Evolutionary conservation across 2,888 invertebrate genomes (phyloP).

Genomic region (Stenotaenia linearis): DNA sequence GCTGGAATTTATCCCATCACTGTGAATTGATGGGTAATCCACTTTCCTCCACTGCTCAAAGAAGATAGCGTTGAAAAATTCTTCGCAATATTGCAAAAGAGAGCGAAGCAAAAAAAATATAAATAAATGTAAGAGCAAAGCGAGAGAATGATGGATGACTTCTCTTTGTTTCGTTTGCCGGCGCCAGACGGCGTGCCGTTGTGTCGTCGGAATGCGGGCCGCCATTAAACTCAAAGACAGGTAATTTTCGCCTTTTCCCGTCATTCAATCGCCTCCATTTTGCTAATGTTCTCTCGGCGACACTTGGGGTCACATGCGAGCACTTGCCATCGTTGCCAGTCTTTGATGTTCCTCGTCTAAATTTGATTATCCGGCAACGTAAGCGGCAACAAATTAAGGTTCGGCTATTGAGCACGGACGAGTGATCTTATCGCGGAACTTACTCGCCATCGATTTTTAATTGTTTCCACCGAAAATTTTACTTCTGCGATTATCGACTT

Average conservation of each 20-base stretch:
- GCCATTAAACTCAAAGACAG: neutral
- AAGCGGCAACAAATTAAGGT: too few relatives aligned
- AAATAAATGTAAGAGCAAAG: neutral
- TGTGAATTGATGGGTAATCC: constrained; percentile 11
- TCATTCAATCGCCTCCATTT: neutral
- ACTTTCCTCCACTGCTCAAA: neutral
- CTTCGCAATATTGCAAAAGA: neutral
- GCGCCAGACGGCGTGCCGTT: neutral
- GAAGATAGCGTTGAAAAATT: constrained; percentile 9
- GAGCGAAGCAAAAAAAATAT: neutral
- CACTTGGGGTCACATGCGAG: neutral
- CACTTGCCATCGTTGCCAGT: neutral
- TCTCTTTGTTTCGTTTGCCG: neutral
- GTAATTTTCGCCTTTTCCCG: constrained; percentile 9
- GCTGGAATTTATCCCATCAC: neutral
- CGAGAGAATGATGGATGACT: neutral
- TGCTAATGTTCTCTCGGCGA: neutral
- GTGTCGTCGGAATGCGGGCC: neutral
- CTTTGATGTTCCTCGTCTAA: neutral
- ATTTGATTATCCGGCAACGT: neutral
- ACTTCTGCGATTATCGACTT: too few relatives aligned
- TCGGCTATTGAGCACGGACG: neutral
- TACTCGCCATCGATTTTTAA: too few relatives aligned
- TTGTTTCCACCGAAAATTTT: too few relatives aligned
- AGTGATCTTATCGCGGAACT: too few relatives aligned